Base-by-base conservation (phyloP, 2,888 invertebrate genomes). In the Agriopis marginaria region DNA sequence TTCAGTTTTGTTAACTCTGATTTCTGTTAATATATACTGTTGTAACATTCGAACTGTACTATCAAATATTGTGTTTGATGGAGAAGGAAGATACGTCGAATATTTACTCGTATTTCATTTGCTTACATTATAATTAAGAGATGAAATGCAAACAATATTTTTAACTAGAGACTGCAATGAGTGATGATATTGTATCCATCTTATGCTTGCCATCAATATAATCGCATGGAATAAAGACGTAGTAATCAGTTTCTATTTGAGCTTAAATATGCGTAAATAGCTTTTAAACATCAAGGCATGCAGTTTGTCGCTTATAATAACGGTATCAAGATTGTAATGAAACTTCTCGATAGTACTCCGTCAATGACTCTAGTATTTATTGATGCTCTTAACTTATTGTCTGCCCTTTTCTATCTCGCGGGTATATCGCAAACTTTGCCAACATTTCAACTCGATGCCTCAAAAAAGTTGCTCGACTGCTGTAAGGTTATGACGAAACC, bases 401-500 rank as follows among this genome's bases (percentile, higher is more conserved):
- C 84, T 85, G 85, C 86, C 79, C 84, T 80, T 79, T 78, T 79
- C 75, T 82, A 82, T 82, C 78, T 74, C 60, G 62, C 53, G 63
- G 58, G 53, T 66, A 65, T 64, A 72, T 71, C 51, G 59, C 60
- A 63, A 68, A 64, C 71, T 77, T 79, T 76, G 71, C 75, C 72
- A 78, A 53, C 55, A 64, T 61, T 68, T 63, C 60, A 50, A 60
- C 42, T 23, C 47, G 58, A 65, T 63, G 62, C 51, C 40, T 70
- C 56, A 75, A 79, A 76, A 71, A 75, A 71, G 68, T 67, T 79
- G 77, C 42, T 62, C 39, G 32, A 47, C 65, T 44, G 66, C 75
- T 71, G 75, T 64, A 70, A 59, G 71, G 58, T 69, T 67, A 82
- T 91, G 87, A 86, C 86, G 89, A 90, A 91, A 92, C 85, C 69